phyloP scores from a whole-genome alignment of 2,113 vertebrate species.

The Microcebus lehilahytsara region DNA sequence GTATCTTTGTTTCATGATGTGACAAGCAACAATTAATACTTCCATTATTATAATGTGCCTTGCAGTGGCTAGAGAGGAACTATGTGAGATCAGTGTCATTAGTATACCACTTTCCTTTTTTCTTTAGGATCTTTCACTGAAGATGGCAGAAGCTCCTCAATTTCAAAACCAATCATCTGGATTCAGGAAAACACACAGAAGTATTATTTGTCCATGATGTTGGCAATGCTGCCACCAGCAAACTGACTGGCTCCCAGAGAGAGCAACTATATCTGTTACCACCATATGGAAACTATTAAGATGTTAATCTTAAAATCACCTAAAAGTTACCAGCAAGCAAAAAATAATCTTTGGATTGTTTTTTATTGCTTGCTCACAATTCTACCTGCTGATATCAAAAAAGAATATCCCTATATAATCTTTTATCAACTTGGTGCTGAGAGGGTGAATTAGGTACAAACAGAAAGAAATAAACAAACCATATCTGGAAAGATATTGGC shows the following conservation, averaged over 20 bases:
- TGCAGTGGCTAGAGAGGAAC: not conserved
- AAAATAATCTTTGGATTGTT: not conserved
- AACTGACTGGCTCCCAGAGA: not conserved
- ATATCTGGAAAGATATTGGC: constrained; percentile 57
- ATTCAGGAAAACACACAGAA: not conserved
- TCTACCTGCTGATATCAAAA: not conserved
- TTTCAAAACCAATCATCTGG: not conserved
- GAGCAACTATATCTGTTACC: not conserved
- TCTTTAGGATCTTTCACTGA: not conserved
- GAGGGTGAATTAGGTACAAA: not conserved
- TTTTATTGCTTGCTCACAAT: not conserved
- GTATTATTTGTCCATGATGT: not conserved
- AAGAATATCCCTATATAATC: not conserved
- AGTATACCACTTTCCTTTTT: not conserved
- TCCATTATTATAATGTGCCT: not conserved
- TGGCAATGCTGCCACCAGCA: not conserved
- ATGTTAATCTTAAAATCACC: not conserved
- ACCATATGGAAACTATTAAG: not conserved
- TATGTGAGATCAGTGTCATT: not conserved
- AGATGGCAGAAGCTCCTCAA: not conserved
- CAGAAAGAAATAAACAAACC: not conserved
- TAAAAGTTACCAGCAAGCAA: not conserved
- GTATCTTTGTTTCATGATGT: not conserved
- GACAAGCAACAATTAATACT: not conserved
- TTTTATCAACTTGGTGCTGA: not conserved